A percentile compares a stretch with the other conserved stretches of the same genome.
phyloP scores from a whole-genome alignment of 1,140 invertebrate species.

The Wasmannia auropunctata region DNA sequence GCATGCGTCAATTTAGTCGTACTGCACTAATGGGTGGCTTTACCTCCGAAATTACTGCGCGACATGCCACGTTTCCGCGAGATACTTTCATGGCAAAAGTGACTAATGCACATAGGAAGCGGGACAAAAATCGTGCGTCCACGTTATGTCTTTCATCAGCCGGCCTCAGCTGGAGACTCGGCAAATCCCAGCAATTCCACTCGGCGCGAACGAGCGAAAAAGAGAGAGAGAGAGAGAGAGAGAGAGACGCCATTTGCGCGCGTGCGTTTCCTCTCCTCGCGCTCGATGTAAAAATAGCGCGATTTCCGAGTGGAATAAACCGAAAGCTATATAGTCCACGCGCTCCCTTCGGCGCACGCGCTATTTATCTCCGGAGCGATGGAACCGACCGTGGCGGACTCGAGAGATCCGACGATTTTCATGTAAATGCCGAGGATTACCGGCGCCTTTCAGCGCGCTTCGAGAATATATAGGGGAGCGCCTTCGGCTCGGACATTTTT shows the following conservation, averaged over 20 bases:
- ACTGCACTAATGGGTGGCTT: not conserved
- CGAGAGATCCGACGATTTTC: slow-evolving; percentile 42
- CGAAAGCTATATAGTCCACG: not conserved
- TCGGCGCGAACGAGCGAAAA: no score
- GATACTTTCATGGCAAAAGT: not conserved
- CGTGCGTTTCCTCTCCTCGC: not conserved
- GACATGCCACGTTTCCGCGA: not conserved
- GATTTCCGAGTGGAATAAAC: slow-evolving; percentile 27
- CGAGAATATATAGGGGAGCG: not conserved
- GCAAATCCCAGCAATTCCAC: slow-evolving; percentile 38
- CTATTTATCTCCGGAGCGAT: slow-evolving; percentile 35
- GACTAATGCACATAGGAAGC: slow-evolving; percentile 9
- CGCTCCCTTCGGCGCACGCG: not conserved
- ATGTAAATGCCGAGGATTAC: slow-evolving; percentile 48
- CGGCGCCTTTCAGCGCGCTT: slow-evolving; percentile 13
- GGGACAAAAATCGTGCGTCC: slow-evolving; percentile 4
- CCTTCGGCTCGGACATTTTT: slow-evolving; percentile 43
- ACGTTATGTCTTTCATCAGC: slow-evolving; percentile 2
- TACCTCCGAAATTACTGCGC: not conserved
- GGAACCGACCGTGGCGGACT: not conserved
- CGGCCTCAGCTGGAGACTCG: not conserved
- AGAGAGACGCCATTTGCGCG: slow-evolving; percentile 1
- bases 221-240: not conserved
- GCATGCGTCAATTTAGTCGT: slow-evolving; percentile 2
- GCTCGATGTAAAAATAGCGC: not conserved